phyloP scores from a whole-genome alignment of 2,113 vertebrate genomes.

The Gila orcuttii region DNA sequence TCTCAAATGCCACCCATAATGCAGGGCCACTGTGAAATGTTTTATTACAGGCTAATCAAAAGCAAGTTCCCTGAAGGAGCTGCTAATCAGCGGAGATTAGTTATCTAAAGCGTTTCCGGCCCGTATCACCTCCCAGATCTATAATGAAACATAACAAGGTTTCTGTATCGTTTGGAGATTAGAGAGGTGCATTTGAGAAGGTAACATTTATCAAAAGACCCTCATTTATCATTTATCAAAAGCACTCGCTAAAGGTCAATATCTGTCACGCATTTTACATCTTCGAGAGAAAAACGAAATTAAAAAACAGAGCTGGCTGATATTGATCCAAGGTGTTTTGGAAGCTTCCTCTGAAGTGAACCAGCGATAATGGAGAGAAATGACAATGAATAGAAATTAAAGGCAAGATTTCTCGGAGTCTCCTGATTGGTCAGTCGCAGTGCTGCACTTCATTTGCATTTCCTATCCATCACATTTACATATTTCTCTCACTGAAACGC shows the following conservation, averaged over 20 bases:
- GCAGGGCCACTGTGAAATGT: conserved; percentile 51
- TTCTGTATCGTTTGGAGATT: conserved; percentile 55
- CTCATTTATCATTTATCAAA: conserved; percentile 56
- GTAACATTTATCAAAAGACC: conserved; percentile 61
- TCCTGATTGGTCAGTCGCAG: conserved; percentile 8
- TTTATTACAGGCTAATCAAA: conserved; percentile 58
- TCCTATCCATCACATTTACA: conserved; percentile 29
- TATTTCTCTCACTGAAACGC: not conserved
- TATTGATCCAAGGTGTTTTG: conserved; percentile 38
- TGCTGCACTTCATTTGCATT: conserved; percentile 30
- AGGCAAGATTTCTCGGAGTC: not conserved
- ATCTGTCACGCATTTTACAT: conserved; percentile 51
- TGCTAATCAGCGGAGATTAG: conserved; percentile 50
- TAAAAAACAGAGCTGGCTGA: not conserved
- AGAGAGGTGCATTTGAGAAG: conserved; percentile 55
- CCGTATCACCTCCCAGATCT: conserved; percentile 47
- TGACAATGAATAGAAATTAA: conserved; percentile 19
- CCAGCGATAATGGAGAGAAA: conserved; percentile 11
- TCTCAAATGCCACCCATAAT: conserved; percentile 57
- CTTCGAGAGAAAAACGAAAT: conserved; percentile 39
- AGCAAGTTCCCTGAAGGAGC: conserved; percentile 45
- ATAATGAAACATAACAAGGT: conserved; percentile 60
- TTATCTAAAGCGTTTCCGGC: conserved; percentile 50
- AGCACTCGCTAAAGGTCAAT: conserved; percentile 60
- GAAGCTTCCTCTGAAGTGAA: conserved; percentile 33